phyloP scores from a whole-genome alignment of 2,113 vertebrate species.

The Chlorodrepanis virens region DNA sequence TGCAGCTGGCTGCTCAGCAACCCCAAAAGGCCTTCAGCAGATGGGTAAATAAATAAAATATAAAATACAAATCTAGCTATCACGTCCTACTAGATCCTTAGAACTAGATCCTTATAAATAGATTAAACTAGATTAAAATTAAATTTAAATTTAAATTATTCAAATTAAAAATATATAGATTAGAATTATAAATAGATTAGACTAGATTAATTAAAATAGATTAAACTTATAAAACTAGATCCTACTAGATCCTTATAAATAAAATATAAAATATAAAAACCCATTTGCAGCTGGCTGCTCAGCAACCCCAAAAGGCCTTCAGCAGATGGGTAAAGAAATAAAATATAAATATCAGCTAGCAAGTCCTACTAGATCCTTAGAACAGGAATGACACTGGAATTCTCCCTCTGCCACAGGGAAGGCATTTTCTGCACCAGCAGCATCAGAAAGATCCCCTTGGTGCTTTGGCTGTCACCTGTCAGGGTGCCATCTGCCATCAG shows the following conservation, averaged over 20 bases:
- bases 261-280: no score
- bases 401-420: neutral
- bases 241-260: no score
- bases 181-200: no score
- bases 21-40: neutral
- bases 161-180: no score
- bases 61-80: no score
- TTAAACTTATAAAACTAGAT: no score
- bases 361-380: neutral
- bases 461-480: constrained; percentile 80
- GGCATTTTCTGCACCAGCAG: neutral
- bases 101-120: no score
- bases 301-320: neutral
- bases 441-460: neutral
- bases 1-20: neutral
- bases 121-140: no score
- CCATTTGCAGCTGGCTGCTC: neutral
- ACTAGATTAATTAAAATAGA: no score
- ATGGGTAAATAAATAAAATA: no score
- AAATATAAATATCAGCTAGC: neutral
- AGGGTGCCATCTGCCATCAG: constrained; percentile 88
- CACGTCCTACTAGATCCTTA: no score
- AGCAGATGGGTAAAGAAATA: neutral
- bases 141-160: no score
- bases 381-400: neutral